Base-by-base conservation (phyloP, 2,113 vertebrate species). In the Myiopsitta monachus region DNA sequence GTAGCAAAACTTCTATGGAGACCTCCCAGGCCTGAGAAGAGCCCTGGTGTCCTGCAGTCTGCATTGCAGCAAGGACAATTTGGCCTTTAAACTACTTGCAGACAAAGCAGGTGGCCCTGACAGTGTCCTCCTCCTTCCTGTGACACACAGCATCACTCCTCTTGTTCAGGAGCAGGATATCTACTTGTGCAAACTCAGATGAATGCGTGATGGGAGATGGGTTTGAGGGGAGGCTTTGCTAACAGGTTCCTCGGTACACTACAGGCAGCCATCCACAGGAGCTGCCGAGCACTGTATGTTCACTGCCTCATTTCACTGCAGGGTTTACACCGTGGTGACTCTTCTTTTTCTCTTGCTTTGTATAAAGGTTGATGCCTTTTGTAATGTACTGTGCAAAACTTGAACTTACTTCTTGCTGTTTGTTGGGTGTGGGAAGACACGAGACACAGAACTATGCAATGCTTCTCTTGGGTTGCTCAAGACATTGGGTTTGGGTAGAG, bases 391-490 rank as follows among this genome's bases (percentile, higher is more conserved):
- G 76, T 75, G 73, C 51, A 38, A 95, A 93, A 96, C 88, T 78
- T 95, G 81, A 94, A 92, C 22, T 87, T 55, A 1, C 10, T 68
- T 39, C 46, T 81, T 61, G 86, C 86, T 74, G 27, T 90, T 86
- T 44, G 38, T 27, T 51, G 38, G 85, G 52, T 6, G 5, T 2
- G 10, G 85, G 82, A 77, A 64, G 46, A 68, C 2, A 1, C 4
- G 62, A 88, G 88, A 11, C 46, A 46, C 14, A 59, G 88, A 97
- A 94, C 96, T 97, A 95, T 97, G 97, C 94, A 97, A 94, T 86
- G 86, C 73, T 92, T 73, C 49, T 66, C 74, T 87, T 85, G 0
- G 3, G 62, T 59, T 68, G 54, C 57, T 78, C 57, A 84, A 63
- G 54, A 26, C 10, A 1, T 3, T 23, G 83, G 18, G 63, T 75